Percentiles rank a stretch among this genome's conserved stretches.
Evolutionary conservation across 1,140 invertebrate genomes (phyloP).

Genomic region (Dendroctonus valens): DNA sequence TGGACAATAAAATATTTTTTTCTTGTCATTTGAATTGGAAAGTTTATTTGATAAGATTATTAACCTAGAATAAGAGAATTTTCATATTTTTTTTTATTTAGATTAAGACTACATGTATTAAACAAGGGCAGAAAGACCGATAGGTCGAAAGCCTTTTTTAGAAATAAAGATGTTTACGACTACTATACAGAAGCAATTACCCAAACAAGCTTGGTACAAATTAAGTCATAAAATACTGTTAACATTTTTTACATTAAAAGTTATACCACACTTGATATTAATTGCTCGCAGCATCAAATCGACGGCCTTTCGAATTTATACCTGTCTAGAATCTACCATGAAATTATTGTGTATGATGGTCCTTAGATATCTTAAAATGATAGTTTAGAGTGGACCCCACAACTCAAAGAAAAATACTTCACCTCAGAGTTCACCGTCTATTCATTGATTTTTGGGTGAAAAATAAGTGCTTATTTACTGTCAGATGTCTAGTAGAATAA

Average conservation of each 20-base stretch:
- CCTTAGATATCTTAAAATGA: not conserved
- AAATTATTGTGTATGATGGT: not conserved
- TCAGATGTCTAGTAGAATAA: not conserved
- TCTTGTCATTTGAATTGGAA: no score
- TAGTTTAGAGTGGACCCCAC: slow-evolving; percentile 1
- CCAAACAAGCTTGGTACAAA: not conserved
- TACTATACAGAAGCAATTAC: no score
- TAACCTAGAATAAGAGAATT: no score
- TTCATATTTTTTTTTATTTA: no score
- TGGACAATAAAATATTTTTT: no score
- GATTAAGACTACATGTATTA: no score
- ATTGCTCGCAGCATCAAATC: not conserved
- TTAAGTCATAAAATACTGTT: not conserved
- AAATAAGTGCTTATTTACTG: not conserved
- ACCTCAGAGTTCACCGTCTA: not conserved
- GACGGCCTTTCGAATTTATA: not conserved
- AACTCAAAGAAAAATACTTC: not conserved
- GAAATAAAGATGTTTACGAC: no score
- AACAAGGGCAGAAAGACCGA: no score
- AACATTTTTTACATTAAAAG: not conserved
- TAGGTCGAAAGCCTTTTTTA: no score
- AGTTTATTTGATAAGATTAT: no score
- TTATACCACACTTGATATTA: not conserved
- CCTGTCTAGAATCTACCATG: not conserved
- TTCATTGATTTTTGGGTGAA: not conserved